Evolutionary conservation across 2,888 invertebrate genomes (phyloP), one percentile per base, ranked within the genome.

Genomic region (Phytoseiulus persimilis): DNA sequence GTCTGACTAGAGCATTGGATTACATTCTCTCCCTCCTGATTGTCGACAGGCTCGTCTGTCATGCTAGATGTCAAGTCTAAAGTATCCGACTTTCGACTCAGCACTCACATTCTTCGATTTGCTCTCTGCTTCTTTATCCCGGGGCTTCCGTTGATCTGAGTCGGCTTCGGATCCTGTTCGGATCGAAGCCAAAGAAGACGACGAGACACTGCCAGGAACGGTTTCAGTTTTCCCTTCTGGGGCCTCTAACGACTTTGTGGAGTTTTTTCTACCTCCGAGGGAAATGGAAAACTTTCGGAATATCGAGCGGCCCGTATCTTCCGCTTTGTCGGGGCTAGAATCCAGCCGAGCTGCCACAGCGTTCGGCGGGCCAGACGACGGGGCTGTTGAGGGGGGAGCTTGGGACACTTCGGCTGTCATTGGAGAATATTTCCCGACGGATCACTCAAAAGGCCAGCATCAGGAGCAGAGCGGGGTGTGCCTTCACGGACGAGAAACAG

Each of bases 201-300:
- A 65, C 28, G 65, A 18, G 28, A 65, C 28, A 65, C 65, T 65
- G 5, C 65, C 65, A 28, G 18, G 5, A 6, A 65, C 65, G 1
- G 23, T 65, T 28, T 65, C 65, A 18, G 5, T 65, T 65, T 65
- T 65, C 2, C 6, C 33, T 87, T 87, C 87, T 0, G 33, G 31
- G n/a, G 39, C 32, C 33, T 87, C 45, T 5, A 87, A 18, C n/a
- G 87, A 87, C 45, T 87, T 87, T 23, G 87, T 87, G 28, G 87
- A 87, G 39, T 87, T 87, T n/a, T 87, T 87, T 6, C 87, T 28
- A 9, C 87, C 45, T 87, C 87, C 87, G 45, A 87, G 87, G 31
- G 87, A 87, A n/a, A 87, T 87, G 11, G 87, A 87, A 23, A 87
- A 87, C 33, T 87, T 87, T 5, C 87, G 87, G 33, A 87, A 87